Base-by-base conservation (phyloP, 2,888 invertebrate species). In the Philereme transversata region DNA sequence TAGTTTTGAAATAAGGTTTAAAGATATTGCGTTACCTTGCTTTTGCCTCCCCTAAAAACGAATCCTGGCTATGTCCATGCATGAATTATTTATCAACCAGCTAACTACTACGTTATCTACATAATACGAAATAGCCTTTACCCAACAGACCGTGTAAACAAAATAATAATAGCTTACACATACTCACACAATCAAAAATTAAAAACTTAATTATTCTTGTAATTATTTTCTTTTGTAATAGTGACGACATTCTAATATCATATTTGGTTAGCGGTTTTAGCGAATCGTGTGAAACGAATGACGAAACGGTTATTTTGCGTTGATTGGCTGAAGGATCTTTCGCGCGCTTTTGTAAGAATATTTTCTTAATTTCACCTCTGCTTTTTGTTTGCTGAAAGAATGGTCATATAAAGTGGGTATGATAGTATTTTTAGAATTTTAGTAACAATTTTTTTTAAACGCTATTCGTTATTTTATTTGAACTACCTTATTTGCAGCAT, bases 131-230 rank as follows among this genome's bases (percentile, higher is more conserved):
- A 40, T 22, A 22, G 22, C 0, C 34, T 50, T 54, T 58, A 44
- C 58, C 35, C 62, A 59, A 48, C 58, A 41, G 9, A 51, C 51
- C 58, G 62, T 58, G 53, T 41, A 57, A 62, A 51, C 54, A 58
- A 58, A 49, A 58, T 52, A 53, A 51, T 57, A 47, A 33, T 47
- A 6, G 41, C 57, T 5, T 38, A 33, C 36, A 44, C 52, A 61
- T 35, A 62, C 45, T 54, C 62, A 55, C 58, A 58, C 55, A 62
- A 50, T 54, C 44, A 10, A 36, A 11, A 45, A 51, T 55, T 55
- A 55, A 59, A 50, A 58, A 62, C 44, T 44, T 62, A 59, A 59
- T 56, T 59, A 56, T 55, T 51, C 45, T 11, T n/a, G 36, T 49
- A 56, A 56, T 59, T 51, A 51, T 58, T 62, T 62, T 51, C 48